Evolutionary conservation across 2,797 vertebrate genomes (phyloP), one percentile per base, ranked within the genome.

Genomic region (Muraenolepis orangiensis): DNA sequence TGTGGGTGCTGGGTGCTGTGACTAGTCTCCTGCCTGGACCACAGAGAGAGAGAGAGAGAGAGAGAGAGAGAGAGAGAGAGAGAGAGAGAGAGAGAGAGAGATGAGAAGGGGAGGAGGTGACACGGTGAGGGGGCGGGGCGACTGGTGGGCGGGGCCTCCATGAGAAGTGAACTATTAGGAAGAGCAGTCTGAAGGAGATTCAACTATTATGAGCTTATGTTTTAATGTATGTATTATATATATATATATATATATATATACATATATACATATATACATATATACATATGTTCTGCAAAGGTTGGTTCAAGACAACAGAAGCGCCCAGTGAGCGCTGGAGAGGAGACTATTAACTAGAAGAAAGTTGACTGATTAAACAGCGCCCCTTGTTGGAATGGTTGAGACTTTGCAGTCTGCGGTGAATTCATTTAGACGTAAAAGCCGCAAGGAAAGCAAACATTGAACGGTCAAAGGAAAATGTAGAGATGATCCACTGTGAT

Each of bases 21-120:
- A n/a, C n/a, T n/a, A n/a, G n/a, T 29, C 30, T 31, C 85, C 78
- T 84, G 74, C 89, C 76, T 82, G 72, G 74, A 82, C 78, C 80
- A 72, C 38, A 32, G 66, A 78, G 66, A 67, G 18, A 20, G 42
- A 51, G 42, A 51, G 42, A 51, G 42, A 51, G 42, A 51, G 42
- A 51, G 42, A 20, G 42, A 51, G 42, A 51, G 42, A 51, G 42
- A 51, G 12, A 51, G 18, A 51, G 42, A 51, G 42, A 3, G 42
- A 14, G 42, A 51, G 42, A 14, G 42, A 51, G 42, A 51, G 42
- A 51, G 42, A 51, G 42, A 51, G 42, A 51, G 42, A 51, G 42
- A 14, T 3, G 42, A 14, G 42, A 84, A 77, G 72, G 79, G 20
- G 79, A 80, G 83, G 68, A 78, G 71, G 82, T 84, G 73, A 51